phyloP scores from a whole-genome alignment of 2,888 invertebrate species.

The Aphodius sticticus region DNA sequence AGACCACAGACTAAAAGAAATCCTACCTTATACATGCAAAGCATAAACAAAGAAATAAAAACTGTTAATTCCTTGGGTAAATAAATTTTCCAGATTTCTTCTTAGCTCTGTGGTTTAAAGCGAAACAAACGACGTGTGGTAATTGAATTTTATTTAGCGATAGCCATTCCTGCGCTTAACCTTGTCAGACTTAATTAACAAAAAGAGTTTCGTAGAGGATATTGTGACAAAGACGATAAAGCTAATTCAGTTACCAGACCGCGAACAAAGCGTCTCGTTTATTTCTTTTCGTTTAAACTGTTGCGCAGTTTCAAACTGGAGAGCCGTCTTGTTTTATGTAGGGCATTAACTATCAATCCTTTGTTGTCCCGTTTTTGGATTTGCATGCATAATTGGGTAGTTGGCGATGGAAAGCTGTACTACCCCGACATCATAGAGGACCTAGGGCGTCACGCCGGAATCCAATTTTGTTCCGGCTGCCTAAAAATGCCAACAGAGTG shows the following conservation, averaged over 20 bases:
- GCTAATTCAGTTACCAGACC: background rate
- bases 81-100: too few species aligned
- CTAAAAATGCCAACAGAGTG: background rate
- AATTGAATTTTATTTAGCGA: background rate
- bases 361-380: background rate
- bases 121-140: background rate
- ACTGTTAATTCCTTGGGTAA: too few species aligned
- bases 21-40: too few species aligned
- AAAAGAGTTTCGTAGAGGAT: background rate
- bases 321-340: background rate
- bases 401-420: background rate
- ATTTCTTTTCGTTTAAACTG: background rate
- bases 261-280: background rate
- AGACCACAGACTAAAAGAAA: too few species aligned
- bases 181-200: background rate
- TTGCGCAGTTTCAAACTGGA: background rate
- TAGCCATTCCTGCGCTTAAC: background rate
- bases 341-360: background rate
- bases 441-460: background rate
- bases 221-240: background rate
- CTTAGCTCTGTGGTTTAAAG: background rate
- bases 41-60: too few species aligned
- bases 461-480: slow-evolving; percentile 4
- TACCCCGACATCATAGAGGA: background rate
- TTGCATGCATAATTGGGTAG: background rate